Base-by-base conservation (phyloP, 2,797 vertebrate genomes). In the Leptatherina wallacei region DNA sequence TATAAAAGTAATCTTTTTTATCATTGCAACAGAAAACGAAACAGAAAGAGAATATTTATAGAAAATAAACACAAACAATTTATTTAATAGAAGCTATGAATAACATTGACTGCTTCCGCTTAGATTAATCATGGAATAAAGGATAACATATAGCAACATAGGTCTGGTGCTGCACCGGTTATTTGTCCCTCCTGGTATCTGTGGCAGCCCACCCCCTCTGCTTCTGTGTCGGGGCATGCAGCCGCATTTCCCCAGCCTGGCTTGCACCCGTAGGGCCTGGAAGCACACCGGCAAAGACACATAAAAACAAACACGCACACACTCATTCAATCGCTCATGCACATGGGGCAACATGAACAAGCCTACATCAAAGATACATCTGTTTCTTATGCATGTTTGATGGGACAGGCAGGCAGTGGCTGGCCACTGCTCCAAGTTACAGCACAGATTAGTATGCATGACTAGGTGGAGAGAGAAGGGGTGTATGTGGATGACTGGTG, bases 351-450 rank as follows among this genome's bases (percentile, higher is more conserved):
- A 77, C 73, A 80, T 24, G 81, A 91, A 89, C 86, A 87, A 80
- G 81, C 73, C 70, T 79, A 81, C 89, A 89, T 89, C 82, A 91
- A 89, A 91, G 86, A 84, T 90, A 88, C 90, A 90, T 90, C 89
- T 90, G 86, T 81, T 90, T 86, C 87, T 85, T 82, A 84, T 91
- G 84, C 88, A 91, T 89, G 87, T 90, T 92, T 92, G 84, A 92
- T 91, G 78, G 87, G 69, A 69, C 78, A 75, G 86, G 67, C 85
- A 86, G 75, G 83, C 90, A 82, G 80, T 12, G 73, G 85, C 81
- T 83, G 85, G 85, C 79, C 75, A 62, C 78, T 12, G 82, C 86
- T 73, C 79, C 58, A 7, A 56, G 79, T 83, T 81, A 74, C 76
- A 73, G 35, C 60, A 38, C 61, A 56, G 75, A 79, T 87, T 74